Base-by-base conservation (phyloP, 2,888 invertebrate species). In the Emmelina monodactyla region DNA sequence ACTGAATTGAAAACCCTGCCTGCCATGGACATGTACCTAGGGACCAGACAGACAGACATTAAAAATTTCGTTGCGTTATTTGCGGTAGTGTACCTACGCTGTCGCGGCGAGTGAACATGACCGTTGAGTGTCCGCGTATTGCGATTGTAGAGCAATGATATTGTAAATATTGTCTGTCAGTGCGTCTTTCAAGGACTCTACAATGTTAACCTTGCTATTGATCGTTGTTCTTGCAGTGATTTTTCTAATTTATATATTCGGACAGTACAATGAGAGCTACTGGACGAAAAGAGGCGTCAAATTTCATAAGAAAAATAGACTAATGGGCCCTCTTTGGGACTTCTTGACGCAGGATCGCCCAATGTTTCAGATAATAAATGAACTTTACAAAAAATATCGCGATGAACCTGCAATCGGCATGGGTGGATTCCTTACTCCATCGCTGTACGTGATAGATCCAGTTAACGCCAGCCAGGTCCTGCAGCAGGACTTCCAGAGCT, bases 201-300 rank as follows among this genome's bases (percentile, higher is more conserved):
- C n/a, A n/a, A n/a, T n/a, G n/a, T n/a, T n/a, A n/a, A 19, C 19
- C 9, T 6, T 19, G 19, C 9, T 19, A 19, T 5, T 19, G 5
- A 19, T 9, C 5, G 19, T 19, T 19, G 19, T 19, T 19, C 19
- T 19, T 19, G 19, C 19, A 19, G 19, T 19, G 5, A 6, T 6
- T 9, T 5, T 19, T 9, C 9, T 6, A 5, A 14, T 13, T 11
- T 37, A 36, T 15, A 13, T 37, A 11, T 33, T 19, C 16, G 34
- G 46, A 28, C 31, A 25, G 15, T 47, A 49, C 35, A 62, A 59
- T 49, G 55, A 58, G 38, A 34, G 16, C 4, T 64, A 63, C 34
- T 63, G 62, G 62, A 54, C 39, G 19, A 49, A 48, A 36, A 58
- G 62, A n/a, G 62, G 55, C 3, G 50, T 55, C 1, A 36, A 38